Evolutionary conservation across 2,113 vertebrate species (phyloP).

Genomic region (Lethenteron camtschaticum): DNA sequence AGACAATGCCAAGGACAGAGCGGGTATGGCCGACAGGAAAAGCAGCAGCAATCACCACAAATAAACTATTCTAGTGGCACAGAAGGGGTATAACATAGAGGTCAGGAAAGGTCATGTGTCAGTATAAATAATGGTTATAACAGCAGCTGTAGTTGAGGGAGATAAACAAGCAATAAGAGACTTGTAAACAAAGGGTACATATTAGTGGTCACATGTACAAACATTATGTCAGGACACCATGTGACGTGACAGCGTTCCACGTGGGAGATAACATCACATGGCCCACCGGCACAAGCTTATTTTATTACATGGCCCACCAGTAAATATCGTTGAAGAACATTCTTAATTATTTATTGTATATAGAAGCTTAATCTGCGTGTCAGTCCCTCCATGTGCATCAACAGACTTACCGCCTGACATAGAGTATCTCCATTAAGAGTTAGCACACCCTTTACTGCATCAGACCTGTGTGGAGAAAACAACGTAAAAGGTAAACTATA

Average conservation of each 20-base stretch:
- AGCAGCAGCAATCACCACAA: neutral
- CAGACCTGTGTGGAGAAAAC: slow-evolving; percentile 31
- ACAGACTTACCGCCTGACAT: slow-evolving; percentile 62
- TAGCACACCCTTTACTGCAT: slow-evolving; percentile 85
- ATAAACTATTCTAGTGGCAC: neutral
- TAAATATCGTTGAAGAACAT: neutral
- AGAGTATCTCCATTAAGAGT: slow-evolving; percentile 81
- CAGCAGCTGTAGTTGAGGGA: neutral
- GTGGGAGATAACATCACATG: too few species aligned
- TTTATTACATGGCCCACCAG: neutral
- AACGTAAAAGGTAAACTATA: neutral
- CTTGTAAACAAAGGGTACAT: too few species aligned
- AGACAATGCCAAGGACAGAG: neutral
- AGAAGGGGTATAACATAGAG: neutral
- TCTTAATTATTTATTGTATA: neutral
- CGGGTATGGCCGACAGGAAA: neutral
- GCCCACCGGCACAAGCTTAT: neutral
- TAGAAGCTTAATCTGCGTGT: neutral
- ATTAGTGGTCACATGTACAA: too few species aligned
- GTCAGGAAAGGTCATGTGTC: too few species aligned
- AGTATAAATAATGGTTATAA: too few species aligned
- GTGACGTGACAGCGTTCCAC: too few species aligned
- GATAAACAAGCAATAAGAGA: neutral
- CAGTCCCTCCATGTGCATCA: neutral
- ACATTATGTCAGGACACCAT: neutral